These are phyloP conservation scores for Lanistes nyassanus DNA, from an alignment of 1,140 invertebrate species.

Conservation along the genomic window DNA sequence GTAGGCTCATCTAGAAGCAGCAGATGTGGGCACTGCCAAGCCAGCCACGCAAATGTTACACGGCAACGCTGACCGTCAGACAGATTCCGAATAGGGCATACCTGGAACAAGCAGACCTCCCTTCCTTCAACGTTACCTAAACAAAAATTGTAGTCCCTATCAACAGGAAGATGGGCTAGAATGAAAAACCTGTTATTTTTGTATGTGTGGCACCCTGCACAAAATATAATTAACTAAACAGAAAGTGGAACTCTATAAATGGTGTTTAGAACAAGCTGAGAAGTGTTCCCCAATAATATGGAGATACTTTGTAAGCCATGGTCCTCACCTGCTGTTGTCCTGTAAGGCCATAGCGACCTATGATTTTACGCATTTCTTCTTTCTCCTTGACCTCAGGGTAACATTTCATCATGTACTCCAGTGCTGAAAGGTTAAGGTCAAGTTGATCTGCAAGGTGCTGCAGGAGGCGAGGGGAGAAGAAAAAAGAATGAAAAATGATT, in stretches of 20 bases:
- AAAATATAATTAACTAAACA: too few species aligned
- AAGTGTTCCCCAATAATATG: too few species aligned
- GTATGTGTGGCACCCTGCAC: too few species aligned
- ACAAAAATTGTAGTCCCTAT: too few species aligned
- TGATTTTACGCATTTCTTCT: constrained; percentile 99
- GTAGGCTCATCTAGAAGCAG: constrained; percentile 97
- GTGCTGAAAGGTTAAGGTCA: constrained; percentile 92
- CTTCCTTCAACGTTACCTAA: too few species aligned
- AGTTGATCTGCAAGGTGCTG: constrained; percentile 94
- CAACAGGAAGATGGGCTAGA: too few species aligned
- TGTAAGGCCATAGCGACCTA: constrained; percentile 96
- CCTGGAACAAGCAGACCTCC: constrained; percentile 68
- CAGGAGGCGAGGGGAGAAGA: too few species aligned
- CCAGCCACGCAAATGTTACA: constrained; percentile 97
- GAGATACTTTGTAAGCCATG: too few species aligned
- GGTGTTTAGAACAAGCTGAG: too few species aligned
- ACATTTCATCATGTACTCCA: constrained; percentile 98
- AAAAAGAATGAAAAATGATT: too few species aligned
- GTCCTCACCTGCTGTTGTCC: constrained; percentile 89
- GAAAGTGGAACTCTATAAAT: too few species aligned
- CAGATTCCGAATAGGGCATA: constrained; percentile 96
- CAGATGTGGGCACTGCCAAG: constrained; percentile 94
- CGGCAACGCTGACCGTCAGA: constrained; percentile 98
- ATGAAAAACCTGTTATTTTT: too few species aligned
- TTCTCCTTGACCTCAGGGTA: constrained; percentile 98